Conservation (phyloP, 2,888 invertebrate genomes). For the Eilema depressum region DNA sequence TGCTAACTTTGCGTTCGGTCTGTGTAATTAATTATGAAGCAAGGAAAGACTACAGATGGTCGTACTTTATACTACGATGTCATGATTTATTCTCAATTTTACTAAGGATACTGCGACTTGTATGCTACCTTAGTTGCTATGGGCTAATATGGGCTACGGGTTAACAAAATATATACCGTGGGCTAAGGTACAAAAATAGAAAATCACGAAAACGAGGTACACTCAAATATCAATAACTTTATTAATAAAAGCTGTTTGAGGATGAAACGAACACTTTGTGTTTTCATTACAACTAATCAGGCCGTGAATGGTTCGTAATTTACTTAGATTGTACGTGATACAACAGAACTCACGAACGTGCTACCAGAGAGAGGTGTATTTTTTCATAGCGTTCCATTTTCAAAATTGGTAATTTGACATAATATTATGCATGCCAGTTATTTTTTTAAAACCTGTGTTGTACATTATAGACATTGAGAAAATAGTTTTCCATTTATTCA, state of each 20-base stretch:
- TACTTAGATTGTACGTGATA: constrained; percentile 39
- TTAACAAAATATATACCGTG: no score
- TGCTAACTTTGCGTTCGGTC: background rate
- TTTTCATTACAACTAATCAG: constrained; percentile 29
- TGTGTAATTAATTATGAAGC: background rate
- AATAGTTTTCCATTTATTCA: background rate
- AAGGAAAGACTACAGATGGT: background rate
- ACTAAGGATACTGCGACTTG: no score
- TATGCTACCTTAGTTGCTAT: no score
- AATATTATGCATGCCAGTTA: no score
- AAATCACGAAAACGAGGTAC: background rate
- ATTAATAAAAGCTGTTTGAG: background rate
- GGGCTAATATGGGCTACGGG: no score
- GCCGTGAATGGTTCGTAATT: constrained; percentile 36
- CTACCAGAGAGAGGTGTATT: background rate
- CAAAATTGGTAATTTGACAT: background rate
- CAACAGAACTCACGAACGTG: background rate
- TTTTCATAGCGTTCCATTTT: background rate
- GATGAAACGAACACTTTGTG: background rate
- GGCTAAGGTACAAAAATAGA: background rate
- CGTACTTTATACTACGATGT: background rate
- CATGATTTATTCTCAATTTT: background rate
- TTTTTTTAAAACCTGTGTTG: no score
- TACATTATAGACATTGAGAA: no score
- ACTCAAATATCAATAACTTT: background rate